Percentiles rank a stretch among this genome's conserved stretches.
phyloP scores from a whole-genome alignment of 1,140 invertebrate species.

The Pomacea maculata region DNA sequence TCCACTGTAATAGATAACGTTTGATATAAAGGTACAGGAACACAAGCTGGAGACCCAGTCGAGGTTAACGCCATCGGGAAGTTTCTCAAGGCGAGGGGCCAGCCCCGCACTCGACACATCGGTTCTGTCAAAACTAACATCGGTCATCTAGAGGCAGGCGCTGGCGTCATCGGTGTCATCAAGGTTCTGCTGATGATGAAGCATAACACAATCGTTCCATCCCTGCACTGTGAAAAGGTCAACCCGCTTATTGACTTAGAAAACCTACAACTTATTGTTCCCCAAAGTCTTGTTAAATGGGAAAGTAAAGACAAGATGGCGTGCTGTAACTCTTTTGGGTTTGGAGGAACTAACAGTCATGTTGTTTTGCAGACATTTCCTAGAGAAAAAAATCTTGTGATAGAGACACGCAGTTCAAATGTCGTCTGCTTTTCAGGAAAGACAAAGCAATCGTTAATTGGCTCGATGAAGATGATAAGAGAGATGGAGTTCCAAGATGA shows the following conservation, averaged over 20 bases:
- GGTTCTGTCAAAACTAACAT: constrained; percentile 59
- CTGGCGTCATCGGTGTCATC: constrained; percentile 23
- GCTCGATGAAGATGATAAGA: neutral
- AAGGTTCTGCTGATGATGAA: constrained; percentile 55
- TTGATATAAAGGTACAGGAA: constrained; percentile 39
- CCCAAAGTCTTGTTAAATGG: constrained; percentile 25
- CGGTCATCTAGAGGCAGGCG: constrained; percentile 42
- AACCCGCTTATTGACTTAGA: constrained; percentile 46
- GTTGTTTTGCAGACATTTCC: constrained; percentile 25
- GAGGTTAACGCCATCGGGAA: constrained; percentile 38
- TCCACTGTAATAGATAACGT: too few species aligned
- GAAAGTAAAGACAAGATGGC: constrained; percentile 60
- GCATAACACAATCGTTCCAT: constrained; percentile 44
- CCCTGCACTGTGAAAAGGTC: constrained; percentile 35
- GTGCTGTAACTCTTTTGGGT: constrained; percentile 54
- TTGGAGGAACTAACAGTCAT: constrained; percentile 56
- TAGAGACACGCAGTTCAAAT: neutral
- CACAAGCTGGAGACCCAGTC: constrained; percentile 42
- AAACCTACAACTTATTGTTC: constrained; percentile 36
- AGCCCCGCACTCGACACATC: constrained; percentile 30
- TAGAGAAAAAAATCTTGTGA: neutral
- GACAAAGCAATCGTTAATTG: constrained; percentile 6
- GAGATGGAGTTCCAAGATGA: neutral
- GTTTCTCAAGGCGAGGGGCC: constrained; percentile 22
- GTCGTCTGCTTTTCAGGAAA: constrained; percentile 28